phyloP scores from a whole-genome alignment of 2,888 invertebrate species.

The Euplexia lucipara region DNA sequence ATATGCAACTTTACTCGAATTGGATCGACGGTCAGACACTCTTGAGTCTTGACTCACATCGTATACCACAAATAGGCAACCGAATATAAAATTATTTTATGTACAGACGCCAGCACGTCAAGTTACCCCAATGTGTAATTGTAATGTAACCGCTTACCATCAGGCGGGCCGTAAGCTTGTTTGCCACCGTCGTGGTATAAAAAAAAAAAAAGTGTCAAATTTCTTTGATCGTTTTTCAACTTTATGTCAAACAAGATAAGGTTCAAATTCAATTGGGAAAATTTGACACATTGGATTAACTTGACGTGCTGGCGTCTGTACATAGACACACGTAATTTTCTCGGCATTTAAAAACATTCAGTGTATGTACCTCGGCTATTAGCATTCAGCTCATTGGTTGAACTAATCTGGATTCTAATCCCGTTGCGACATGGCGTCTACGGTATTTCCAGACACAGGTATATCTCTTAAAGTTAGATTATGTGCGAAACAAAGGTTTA shows the following conservation, averaged over 20 bases:
- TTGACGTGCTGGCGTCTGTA: too few species aligned
- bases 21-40: conserved; percentile 28
- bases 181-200: too few species aligned
- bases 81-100: conserved; percentile 55
- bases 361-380: conserved; percentile 66
- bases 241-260: too few species aligned
- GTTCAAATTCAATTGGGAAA: too few species aligned
- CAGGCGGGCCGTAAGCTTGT: too few species aligned
- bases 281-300: too few species aligned
- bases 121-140: too few species aligned
- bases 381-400: conserved; percentile 78
- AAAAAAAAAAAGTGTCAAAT: too few species aligned
- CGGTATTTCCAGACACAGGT: conserved; percentile 77
- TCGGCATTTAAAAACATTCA: conserved; percentile 66
- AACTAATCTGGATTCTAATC: conserved; percentile 87
- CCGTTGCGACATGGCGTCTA: conserved; percentile 78
- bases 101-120: too few species aligned
- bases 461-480: conserved; percentile 70
- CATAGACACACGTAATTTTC: conserved; percentile 67
- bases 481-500: conserved; percentile 67
- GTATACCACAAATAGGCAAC: conserved; percentile 48
- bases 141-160: too few species aligned
- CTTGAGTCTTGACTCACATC: conserved; percentile 45
- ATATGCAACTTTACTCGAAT: conserved; percentile 31
- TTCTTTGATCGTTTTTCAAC: too few species aligned